Evolutionary conservation across 1,140 invertebrate genomes (phyloP).

Genomic region (Sminthurinus signatus): DNA sequence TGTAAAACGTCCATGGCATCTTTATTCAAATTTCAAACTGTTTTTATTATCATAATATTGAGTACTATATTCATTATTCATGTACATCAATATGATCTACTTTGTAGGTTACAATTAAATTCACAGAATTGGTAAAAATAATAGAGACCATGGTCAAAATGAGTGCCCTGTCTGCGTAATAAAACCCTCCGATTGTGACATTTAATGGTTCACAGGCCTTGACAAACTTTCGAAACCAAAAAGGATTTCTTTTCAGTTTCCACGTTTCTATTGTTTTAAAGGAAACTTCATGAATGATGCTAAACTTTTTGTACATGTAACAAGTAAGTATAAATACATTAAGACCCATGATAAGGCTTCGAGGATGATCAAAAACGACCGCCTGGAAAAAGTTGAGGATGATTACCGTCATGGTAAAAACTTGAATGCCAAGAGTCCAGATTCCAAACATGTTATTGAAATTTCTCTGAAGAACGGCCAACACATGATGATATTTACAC

Average conservation of each 20-base stretch:
- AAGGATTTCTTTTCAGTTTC: neutral
- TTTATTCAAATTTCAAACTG: too few relatives aligned
- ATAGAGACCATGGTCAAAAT: neutral
- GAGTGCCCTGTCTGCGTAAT: neutral
- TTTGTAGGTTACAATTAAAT: neutral
- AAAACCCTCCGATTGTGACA: too few relatives aligned
- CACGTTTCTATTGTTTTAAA: neutral
- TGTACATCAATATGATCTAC: too few relatives aligned
- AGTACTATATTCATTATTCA: too few relatives aligned
- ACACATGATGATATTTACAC: too few relatives aligned
- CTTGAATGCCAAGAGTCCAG: neutral
- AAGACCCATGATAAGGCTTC: neutral
- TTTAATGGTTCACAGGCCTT: too few relatives aligned
- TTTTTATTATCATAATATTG: too few relatives aligned
- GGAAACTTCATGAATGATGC: neutral
- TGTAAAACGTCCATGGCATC: too few relatives aligned
- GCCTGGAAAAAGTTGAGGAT: neutral
- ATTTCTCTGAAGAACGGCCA: neutral
- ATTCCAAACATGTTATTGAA: neutral
- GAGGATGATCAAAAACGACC: neutral
- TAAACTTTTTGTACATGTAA: neutral
- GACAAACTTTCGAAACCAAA: neutral
- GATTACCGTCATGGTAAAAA: neutral
- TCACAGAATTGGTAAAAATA: neutral
- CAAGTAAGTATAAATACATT: neutral